phyloP scores from a whole-genome alignment of 2,797 vertebrate genomes.

The Cirrhinus molitorella region DNA sequence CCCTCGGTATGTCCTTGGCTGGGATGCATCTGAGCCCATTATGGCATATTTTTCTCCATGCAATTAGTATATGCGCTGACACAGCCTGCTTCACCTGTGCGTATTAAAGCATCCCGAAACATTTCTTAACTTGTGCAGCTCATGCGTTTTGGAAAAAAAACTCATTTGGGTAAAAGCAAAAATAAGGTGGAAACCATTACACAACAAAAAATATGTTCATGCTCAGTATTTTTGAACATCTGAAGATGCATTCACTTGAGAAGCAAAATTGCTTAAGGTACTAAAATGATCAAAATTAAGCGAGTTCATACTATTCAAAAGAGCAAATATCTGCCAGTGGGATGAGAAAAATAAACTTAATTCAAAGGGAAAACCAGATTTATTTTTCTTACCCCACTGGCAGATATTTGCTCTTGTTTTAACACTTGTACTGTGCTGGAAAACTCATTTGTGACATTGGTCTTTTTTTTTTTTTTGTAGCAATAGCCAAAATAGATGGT shows the following conservation, averaged over 20 bases:
- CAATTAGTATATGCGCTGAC: slow-evolving; percentile 51
- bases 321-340: neutral
- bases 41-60: slow-evolving; percentile 28
- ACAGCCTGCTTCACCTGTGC: slow-evolving; percentile 35
- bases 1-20: slow-evolving; percentile 50
- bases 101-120: slow-evolving; percentile 15
- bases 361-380: too few species aligned
- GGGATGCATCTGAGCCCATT: slow-evolving; percentile 42
- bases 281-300: neutral
- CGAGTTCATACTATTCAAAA: neutral
- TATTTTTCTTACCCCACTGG: neutral
- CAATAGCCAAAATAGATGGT: too few species aligned
- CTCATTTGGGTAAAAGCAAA: slow-evolving; percentile 40
- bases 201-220: neutral
- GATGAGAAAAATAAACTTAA: neutral
- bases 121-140: slow-evolving; percentile 18
- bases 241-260: neutral
- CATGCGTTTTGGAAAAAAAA: neutral
- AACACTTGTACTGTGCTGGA: neutral
- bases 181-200: slow-evolving; percentile 14
- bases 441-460: neutral
- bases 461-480: too few species aligned
- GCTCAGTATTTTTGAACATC: neutral
- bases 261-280: neutral
- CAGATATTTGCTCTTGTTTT: neutral